phyloP scores from a whole-genome alignment of 2,888 invertebrate species.

The Cryptocephalus primarius region DNA sequence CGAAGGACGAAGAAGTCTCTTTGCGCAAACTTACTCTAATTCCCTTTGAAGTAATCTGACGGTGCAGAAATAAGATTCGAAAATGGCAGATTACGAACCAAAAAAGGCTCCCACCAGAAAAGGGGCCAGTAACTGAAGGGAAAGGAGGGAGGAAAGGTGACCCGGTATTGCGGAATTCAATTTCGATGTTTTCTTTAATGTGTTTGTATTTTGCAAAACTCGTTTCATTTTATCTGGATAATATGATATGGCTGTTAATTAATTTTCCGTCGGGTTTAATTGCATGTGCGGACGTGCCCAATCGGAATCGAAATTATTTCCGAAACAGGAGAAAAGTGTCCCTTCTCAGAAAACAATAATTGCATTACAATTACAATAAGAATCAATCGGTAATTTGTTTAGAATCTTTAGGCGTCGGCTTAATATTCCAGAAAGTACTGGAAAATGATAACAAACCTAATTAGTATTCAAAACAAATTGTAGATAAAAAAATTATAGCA shows the following conservation, averaged over 20 bases:
- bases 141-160: conserved; percentile 3
- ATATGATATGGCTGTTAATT: conserved; percentile 18
- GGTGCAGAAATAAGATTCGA: conserved; percentile 30
- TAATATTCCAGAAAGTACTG: no score
- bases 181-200: conserved; percentile 15
- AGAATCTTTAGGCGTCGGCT: no score
- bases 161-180: conserved; percentile 8
- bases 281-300: no score
- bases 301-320: no score
- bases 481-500: no score
- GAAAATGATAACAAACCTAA: no score
- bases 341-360: no score
- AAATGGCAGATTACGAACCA: conserved; percentile 17
- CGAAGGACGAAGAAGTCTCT: conserved; percentile 6
- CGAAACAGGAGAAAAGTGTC: no score
- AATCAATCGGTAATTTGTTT: no score
- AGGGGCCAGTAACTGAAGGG: not conserved
- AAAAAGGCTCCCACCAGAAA: not conserved
- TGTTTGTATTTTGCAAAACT: conserved; percentile 16
- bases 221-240: conserved; percentile 12
- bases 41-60: conserved; percentile 30
- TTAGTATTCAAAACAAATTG: no score
- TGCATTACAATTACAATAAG: no score
- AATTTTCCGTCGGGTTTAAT: conserved; percentile 11
- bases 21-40: conserved; percentile 21